These are phyloP conservation scores for Antheraea assamensis DNA, from an alignment of 2,888 invertebrate species.

Conservation along the genomic window DNA sequence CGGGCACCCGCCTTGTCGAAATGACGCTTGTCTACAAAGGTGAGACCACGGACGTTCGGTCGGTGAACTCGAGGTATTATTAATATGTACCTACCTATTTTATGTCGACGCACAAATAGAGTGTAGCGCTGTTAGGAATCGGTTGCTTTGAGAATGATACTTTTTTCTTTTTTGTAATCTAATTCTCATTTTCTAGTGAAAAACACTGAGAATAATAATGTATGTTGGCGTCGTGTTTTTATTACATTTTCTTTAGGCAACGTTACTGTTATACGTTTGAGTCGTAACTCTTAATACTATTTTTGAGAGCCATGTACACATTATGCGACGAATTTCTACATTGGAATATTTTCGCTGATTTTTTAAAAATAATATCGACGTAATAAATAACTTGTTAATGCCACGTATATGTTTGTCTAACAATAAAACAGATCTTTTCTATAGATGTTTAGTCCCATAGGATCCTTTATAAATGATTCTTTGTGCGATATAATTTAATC, in stretches of 20 bases:
- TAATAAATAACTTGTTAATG: constrained; percentile 1
- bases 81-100: constrained; percentile 67
- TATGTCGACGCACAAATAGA: constrained; percentile 47
- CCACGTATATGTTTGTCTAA: background rate
- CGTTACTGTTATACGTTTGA: background rate
- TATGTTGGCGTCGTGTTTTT: background rate
- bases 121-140: constrained; percentile 51
- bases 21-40: constrained; percentile 78
- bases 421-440: background rate
- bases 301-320: background rate
- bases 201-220: background rate
- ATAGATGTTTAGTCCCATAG: background rate
- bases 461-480: too few species aligned
- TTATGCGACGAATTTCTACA: background rate
- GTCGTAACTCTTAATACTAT: background rate
- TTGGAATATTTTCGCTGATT: background rate
- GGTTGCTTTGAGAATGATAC: constrained; percentile 30
- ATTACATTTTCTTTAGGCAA: background rate
- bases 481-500: too few species aligned
- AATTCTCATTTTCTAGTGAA: background rate
- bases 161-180: constrained; percentile 8
- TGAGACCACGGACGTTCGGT: constrained; percentile 74
- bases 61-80: constrained; percentile 64
- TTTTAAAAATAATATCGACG: background rate
- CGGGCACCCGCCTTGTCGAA: constrained; percentile 50